These are phyloP conservation scores for Himalopsyche japonica DNA, from an alignment of 2,888 invertebrate genomes.

Conservation along the genomic window DNA sequence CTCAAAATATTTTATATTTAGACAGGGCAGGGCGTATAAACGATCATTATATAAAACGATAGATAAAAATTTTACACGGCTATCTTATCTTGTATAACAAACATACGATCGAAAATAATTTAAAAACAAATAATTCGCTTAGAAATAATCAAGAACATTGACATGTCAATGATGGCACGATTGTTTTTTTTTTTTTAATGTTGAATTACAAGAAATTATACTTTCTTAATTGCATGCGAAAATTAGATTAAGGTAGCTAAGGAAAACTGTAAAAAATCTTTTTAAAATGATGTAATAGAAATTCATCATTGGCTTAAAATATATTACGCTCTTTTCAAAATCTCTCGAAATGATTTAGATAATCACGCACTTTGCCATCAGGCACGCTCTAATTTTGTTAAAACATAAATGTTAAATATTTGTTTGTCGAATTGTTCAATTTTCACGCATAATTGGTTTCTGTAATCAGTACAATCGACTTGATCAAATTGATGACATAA, in stretches of 20 bases:
- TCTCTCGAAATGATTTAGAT: not conserved
- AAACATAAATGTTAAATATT: not conserved
- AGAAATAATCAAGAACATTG: no score
- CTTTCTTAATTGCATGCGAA: no score
- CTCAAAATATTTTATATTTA: no score
- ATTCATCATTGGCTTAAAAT: not conserved
- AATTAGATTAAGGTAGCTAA: not conserved
- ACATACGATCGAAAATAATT: no score
- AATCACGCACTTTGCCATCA: not conserved
- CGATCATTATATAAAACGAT: no score
- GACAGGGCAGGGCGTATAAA: no score
- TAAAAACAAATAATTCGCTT: no score
- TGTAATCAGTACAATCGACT: not conserved
- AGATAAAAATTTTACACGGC: no score
- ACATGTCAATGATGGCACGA: no score
- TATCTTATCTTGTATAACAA: no score
- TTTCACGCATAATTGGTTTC: not conserved
- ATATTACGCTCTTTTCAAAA: not conserved
- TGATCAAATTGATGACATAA: not conserved
- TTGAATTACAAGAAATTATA: no score
- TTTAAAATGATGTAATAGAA: not conserved
- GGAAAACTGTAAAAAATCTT: not conserved
- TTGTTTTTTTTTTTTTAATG: no score
- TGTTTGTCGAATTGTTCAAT: not conserved
- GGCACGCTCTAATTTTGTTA: not conserved